Conservation (phyloP, 2,888 invertebrate species). For the Abrostola tripartita region DNA sequence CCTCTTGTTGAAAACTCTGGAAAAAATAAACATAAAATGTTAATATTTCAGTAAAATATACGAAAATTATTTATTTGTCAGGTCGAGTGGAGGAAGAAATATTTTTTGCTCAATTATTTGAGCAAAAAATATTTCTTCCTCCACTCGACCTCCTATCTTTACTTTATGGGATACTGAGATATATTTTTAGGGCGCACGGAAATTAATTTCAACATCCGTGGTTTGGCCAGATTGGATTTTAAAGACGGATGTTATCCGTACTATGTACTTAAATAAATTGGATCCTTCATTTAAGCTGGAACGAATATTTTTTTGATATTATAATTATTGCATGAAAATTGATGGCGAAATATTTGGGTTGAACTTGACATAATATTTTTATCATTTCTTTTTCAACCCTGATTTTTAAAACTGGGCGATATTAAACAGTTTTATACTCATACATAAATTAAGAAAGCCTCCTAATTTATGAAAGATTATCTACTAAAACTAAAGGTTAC, state of each 20-base stretch:
- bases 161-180: constrained; percentile 40
- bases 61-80: constrained; percentile 37
- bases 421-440: neutral
- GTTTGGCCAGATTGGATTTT: constrained; percentile 49
- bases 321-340: constrained; percentile 3
- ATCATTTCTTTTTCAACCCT: neutral
- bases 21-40: constrained; percentile 38
- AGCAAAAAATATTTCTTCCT: too few relatives aligned
- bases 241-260: constrained; percentile 24
- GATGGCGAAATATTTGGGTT: neutral
- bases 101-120: constrained; percentile 49
- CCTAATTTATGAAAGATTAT: neutral
- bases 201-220: constrained; percentile 66
- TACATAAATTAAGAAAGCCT: neutral
- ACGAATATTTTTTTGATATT: constrained; percentile 8
- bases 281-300: constrained; percentile 21
- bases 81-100: constrained; percentile 41
- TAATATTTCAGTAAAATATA: constrained; percentile 40
- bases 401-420: neutral
- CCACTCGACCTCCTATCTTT: too few relatives aligned
- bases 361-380: neutral
- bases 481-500: too few relatives aligned
- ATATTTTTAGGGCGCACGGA: constrained; percentile 53
- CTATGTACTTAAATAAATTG: constrained; percentile 32
- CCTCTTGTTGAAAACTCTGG: constrained; percentile 43